Base-by-base conservation (phyloP, 2,797 vertebrate genomes). In the Tadarida brasiliensis region DNA sequence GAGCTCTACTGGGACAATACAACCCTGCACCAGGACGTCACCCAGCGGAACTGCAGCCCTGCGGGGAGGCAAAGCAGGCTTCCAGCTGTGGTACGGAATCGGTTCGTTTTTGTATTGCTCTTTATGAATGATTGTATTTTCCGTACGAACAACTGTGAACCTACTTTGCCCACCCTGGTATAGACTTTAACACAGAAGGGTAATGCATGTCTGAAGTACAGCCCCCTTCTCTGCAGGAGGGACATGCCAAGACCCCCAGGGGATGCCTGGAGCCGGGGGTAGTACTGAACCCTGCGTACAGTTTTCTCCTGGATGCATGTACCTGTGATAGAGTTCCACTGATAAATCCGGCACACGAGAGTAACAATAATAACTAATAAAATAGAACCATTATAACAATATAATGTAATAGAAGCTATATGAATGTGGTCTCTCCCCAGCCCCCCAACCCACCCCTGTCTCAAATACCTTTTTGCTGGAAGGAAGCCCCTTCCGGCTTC, bases 281-380 rank as follows among this genome's bases (percentile, higher is more conserved):
- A 15, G 54, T 26, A 9, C 54, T 1, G 33, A 33, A 10, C 54
- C 14, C 14, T 57, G 11, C 1, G 1, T 4, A 3, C 5, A 24
- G 4, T 10, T 9, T 59, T 39, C 44, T 17, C 76, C 33, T 39
- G 5, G 16, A 39, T 6, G 11, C 15, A 10, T 12, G 1, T 35
- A 35, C 51, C 4, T 5, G 3, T 26, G n/a, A 33, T 39, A 17
- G n/a, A 17, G 77, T 11, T 16, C 17, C 5, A 11, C 9, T 11
- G 57, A 61, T 5, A 19, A 28, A 19, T 61, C 6, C 44, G 78
- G 24, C 24, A 9, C 26, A 47, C 5, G 28, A 78, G 51, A 82
- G 26, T 47, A 14, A 22, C 7, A 22, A 1, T 11, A 33, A 17
- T n/a, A 49, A 65, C 39, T 8, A n/a, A 47, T 28, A n/a, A 22